Conservation (phyloP, 2,113 vertebrate genomes). For the Stictonetta naevosa region DNA sequence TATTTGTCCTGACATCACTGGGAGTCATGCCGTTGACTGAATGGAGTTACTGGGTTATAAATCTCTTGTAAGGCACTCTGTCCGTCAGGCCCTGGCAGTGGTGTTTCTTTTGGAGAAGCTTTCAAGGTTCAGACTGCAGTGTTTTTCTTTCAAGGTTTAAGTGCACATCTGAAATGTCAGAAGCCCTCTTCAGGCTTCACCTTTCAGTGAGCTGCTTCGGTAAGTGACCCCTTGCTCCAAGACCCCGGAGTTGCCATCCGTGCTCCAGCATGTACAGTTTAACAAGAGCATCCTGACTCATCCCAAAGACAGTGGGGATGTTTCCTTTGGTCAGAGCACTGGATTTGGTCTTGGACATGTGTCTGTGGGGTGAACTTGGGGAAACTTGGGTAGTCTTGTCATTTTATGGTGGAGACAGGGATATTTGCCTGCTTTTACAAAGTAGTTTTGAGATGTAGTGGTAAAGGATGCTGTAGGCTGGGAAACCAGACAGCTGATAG, state of each 20-base stretch:
- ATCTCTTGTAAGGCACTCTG: background rate
- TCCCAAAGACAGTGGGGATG: background rate
- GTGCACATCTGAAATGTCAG: background rate
- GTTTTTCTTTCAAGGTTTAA: background rate
- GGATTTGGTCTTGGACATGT: background rate
- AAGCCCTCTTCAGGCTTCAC: background rate
- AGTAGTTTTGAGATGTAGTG: background rate
- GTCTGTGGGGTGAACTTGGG: background rate
- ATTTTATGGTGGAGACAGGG: background rate
- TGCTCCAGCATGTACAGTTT: background rate
- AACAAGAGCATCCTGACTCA: background rate
- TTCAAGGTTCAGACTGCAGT: background rate
- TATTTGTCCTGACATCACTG: background rate
- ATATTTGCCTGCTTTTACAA: background rate
- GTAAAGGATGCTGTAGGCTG: background rate
- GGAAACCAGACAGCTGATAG: background rate
- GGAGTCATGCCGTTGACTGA: background rate
- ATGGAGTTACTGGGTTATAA: background rate
- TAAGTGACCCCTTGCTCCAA: background rate
- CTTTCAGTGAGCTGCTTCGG: background rate
- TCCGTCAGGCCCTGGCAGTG: background rate
- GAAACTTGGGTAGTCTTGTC: background rate
- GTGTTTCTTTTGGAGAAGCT: background rate
- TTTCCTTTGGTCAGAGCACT: background rate
- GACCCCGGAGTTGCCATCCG: accelerated